phyloP scores from a whole-genome alignment of 2,797 vertebrate species.

The Cryptoblepharus egeriae region DNA sequence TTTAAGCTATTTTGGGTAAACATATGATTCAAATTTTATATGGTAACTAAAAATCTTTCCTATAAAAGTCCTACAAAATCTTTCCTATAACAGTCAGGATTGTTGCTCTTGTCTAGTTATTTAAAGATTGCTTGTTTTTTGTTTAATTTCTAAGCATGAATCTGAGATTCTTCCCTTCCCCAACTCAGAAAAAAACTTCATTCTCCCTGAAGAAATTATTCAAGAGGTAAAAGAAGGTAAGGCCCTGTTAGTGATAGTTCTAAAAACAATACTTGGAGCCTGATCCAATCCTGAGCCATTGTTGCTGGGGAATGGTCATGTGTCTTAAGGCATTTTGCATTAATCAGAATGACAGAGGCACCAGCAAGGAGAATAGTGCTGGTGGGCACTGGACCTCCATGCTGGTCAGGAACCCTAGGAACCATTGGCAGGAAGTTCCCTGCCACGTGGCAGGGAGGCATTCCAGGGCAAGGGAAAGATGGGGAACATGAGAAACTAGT shows the following conservation, averaged over 20 bases:
- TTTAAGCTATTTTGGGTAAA: neutral
- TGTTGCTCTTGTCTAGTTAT: constrained; percentile 3
- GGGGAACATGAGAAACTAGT: too few species aligned
- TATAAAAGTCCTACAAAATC: too few species aligned
- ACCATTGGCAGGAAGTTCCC: too few species aligned
- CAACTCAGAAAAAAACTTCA: constrained; percentile 95
- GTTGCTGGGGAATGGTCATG: too few species aligned
- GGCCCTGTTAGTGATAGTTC: constrained; percentile 22
- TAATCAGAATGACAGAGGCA: too few species aligned
- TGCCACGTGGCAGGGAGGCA: too few species aligned
- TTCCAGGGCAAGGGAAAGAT: too few species aligned
- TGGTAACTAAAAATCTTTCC: neutral
- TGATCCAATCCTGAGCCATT: too few species aligned
- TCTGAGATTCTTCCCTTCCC: constrained; percentile 97
- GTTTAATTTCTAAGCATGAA: constrained; percentile 83
- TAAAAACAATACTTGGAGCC: neutral
- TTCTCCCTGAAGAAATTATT: constrained; percentile 94
- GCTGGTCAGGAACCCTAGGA: too few species aligned
- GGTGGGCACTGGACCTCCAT: too few species aligned
- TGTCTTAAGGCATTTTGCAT: too few species aligned
- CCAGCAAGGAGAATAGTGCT: too few species aligned
- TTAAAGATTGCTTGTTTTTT: constrained; percentile 23
- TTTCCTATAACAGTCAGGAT: constrained; percentile 22
- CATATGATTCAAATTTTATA: neutral
- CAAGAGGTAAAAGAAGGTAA: constrained; percentile 97